Percentiles rank a stretch among this genome's conserved stretches.
Conservation (phyloP, 2,113 vertebrate species). For the Neolamprologus sp. region DNA sequence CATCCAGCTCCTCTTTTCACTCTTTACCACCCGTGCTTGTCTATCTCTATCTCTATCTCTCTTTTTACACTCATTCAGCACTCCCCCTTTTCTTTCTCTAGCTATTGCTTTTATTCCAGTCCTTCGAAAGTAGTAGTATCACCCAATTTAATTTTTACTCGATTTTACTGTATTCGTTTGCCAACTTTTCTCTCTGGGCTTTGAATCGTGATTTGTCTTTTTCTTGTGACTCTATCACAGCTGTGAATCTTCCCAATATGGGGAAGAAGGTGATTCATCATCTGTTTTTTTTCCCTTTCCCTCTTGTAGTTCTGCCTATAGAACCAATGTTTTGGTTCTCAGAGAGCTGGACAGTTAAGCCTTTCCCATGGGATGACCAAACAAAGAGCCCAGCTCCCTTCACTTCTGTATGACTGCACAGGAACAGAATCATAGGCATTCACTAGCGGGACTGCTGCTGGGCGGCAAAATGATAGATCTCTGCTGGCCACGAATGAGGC, state of each 20-base stretch:
- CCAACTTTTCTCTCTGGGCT: not conserved
- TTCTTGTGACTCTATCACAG: not conserved
- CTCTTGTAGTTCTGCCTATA: slow-evolving; percentile 21
- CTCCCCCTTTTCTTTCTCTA: not conserved
- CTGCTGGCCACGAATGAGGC: not conserved
- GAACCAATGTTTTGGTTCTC: slow-evolving; percentile 46
- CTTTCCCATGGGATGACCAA: slow-evolving; percentile 62
- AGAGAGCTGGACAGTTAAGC: slow-evolving; percentile 46
- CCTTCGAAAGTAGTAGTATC: slow-evolving; percentile 1
- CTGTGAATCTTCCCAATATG: slow-evolving; percentile 30
- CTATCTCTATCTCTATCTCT: not conserved
- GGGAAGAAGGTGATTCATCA: slow-evolving; percentile 4
- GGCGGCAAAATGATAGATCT: slow-evolving; percentile 36
- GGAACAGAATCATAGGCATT: slow-evolving; percentile 63
- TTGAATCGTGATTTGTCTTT: not conserved
- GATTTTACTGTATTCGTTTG: not conserved
- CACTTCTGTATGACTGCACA: slow-evolving; percentile 66
- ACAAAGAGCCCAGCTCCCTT: slow-evolving; percentile 59
- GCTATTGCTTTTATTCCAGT: not conserved
- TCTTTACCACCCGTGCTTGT: slow-evolving; percentile 22
- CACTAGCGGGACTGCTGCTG: slow-evolving; percentile 20
- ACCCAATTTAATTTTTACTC: not conserved
- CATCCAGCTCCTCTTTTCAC: slow-evolving; percentile 62
- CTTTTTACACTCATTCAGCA: not conserved
- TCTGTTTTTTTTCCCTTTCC: not conserved